These are phyloP conservation scores for Heliothis peltigera DNA, from an alignment of 2,888 invertebrate species.

Conservation along the genomic window DNA sequence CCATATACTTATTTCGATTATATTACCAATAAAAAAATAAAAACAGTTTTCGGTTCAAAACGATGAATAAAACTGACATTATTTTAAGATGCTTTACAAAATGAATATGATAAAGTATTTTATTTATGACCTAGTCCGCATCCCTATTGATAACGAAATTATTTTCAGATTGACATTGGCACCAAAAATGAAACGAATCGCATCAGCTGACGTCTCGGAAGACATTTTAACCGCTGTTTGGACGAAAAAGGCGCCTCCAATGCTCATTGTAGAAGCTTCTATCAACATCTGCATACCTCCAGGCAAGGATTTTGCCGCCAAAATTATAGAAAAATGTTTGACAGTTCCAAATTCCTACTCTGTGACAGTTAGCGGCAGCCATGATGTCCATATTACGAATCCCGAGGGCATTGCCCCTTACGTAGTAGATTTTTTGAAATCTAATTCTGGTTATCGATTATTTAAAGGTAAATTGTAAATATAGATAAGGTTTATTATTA, in stretches of 20 bases:
- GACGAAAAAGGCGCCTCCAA: not conserved
- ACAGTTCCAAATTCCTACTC: not conserved
- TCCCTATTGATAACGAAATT: too few relatives aligned
- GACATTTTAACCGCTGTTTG: not conserved
- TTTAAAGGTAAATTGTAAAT: not conserved
- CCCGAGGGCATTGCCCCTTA: conserved; percentile 29
- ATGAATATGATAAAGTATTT: too few relatives aligned
- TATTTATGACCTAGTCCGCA: too few relatives aligned
- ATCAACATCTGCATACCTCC: not conserved
- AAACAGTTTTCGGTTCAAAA: too few relatives aligned
- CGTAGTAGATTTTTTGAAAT: conserved; percentile 21
- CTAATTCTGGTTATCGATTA: not conserved
- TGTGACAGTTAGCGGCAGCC: conserved; percentile 30
- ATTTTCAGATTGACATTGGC: not conserved
- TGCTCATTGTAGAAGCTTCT: not conserved
- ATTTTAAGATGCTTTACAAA: too few relatives aligned
- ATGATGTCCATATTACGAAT: conserved; percentile 40
- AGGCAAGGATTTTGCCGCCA: conserved; percentile 1
- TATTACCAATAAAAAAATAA: too few relatives aligned
- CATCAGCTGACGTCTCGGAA: not conserved
- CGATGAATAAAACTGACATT: too few relatives aligned
- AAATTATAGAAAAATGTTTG: not conserved
- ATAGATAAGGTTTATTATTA: too few relatives aligned
- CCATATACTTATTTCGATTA: too few relatives aligned
- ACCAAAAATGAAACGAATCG: not conserved